Evolutionary conservation across 1,140 invertebrate genomes (phyloP).

Genomic region (Platorchestia sp.): DNA sequence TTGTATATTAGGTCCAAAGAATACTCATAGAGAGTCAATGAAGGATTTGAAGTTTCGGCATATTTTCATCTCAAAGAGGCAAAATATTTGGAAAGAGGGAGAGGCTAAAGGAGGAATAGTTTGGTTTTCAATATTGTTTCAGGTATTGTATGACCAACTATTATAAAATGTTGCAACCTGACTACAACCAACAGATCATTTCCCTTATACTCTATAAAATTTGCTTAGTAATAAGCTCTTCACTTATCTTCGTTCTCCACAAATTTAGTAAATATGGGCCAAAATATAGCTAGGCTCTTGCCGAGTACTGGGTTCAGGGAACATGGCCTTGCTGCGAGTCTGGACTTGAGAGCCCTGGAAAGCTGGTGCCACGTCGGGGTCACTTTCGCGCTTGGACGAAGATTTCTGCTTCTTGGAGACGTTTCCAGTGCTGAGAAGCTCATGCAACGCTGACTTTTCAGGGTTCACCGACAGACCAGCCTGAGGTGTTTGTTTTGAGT

Average conservation of each 20-base stretch:
- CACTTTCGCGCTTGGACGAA: background rate
- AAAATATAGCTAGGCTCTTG: background rate
- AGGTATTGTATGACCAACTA: background rate
- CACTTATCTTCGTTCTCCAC: background rate
- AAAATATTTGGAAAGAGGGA: background rate
- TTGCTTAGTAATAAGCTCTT: background rate
- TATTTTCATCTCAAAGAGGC: background rate
- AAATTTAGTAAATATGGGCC: slow-evolving; percentile 28
- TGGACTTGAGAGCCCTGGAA: background rate
- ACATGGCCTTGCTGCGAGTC: slow-evolving; percentile 16
- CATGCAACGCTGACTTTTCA: background rate
- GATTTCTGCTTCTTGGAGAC: background rate
- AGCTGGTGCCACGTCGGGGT: background rate
- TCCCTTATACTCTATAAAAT: background rate
- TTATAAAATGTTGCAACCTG: background rate
- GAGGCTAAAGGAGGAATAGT: background rate
- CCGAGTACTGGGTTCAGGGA: background rate
- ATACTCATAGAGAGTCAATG: background rate
- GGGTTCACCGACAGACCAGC: background rate
- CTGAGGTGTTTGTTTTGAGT: slow-evolving; percentile 6
- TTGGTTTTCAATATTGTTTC: background rate
- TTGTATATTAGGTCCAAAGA: too few relatives aligned
- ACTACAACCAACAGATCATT: background rate
- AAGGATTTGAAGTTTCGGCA: background rate
- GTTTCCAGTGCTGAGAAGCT: background rate